Percentiles rank a stretch among this genome's conserved stretches.
Conservation (phyloP, 2,113 vertebrate genomes). For the Gavia stellata region DNA sequence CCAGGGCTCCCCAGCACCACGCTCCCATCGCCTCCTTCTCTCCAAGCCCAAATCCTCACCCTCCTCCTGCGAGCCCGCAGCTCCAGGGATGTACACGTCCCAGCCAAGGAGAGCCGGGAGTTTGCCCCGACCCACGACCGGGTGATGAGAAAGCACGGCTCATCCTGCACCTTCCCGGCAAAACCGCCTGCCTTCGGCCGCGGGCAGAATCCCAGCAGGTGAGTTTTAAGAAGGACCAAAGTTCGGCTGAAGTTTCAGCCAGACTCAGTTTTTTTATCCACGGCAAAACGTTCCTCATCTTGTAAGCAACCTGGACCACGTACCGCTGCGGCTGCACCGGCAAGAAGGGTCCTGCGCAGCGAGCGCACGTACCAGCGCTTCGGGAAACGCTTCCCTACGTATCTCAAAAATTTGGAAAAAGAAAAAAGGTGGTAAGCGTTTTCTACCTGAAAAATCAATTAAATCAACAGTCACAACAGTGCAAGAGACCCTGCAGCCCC, state of each 20-base stretch:
- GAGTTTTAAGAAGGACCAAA: background rate
- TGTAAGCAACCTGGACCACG: background rate
- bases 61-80: background rate
- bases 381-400: fast-evolving
- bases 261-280: background rate
- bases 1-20: background rate
- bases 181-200: background rate
- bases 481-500: background rate
- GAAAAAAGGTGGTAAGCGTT: background rate
- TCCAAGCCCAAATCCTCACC: background rate
- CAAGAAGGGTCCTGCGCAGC: background rate
- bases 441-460: background rate
- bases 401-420: background rate
- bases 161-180: background rate
- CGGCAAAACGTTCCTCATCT: background rate
- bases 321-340: fast-evolving
- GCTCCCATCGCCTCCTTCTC: background rate
- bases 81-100: background rate
- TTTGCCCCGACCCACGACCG: background rate
- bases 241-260: background rate
- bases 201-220: background rate
- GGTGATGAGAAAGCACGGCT: background rate
- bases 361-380: fast-evolving
- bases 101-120: background rate
- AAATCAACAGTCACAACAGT: background rate